Base-by-base conservation (phyloP, 1,140 invertebrate species). In the Philotrypesis tridentata region DNA sequence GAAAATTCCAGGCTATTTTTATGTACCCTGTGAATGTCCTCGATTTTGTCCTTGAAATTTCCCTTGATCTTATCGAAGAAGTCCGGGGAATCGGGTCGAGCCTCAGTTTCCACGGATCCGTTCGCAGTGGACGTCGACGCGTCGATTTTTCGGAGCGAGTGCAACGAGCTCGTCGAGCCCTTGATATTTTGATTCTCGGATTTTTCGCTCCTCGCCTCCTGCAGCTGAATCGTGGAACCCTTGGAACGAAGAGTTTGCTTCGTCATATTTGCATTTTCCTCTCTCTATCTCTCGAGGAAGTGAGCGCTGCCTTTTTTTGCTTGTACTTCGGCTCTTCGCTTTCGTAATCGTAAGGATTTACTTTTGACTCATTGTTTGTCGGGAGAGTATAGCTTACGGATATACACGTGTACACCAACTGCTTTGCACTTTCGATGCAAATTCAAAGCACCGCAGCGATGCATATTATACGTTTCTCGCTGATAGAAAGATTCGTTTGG, bases 21-120 rank as follows among this genome's bases (percentile, higher is more conserved):
- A 12, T 61, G 9, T 82, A 94, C 94, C 93, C 93, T 93, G 55
- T 94, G 93, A 72, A 94, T 91, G 83, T 91, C 92, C 73, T 94
- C 93, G 55, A 93, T 91, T 79, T 92, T 92, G 75, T 92, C 93
- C 84, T 92, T 93, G 27, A 94, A 88, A 79, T 91, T 90, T 2
- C 91, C 93, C 63, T 92, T 92, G 37, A 94, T 87, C 86, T 90
- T 93, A 79, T 94, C 94, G 33, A 94, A 90, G n/a, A 94, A 84
- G n/a, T 93, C 93, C 1, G 74, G 73, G 4, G 29, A 65, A 2
- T 78, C 78, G 0, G 61, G 21, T 33, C n/a, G 33, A 48, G 33
- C 65, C 60, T 65, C 31, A 40, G 17, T 7, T 27, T 78, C 61
- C 23, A 25, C 27, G 1, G 25, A n/a, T n/a, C n/a, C 61, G 68